Base-by-base conservation (phyloP, 2,113 vertebrate genomes). In the Chaetops frenatus region DNA sequence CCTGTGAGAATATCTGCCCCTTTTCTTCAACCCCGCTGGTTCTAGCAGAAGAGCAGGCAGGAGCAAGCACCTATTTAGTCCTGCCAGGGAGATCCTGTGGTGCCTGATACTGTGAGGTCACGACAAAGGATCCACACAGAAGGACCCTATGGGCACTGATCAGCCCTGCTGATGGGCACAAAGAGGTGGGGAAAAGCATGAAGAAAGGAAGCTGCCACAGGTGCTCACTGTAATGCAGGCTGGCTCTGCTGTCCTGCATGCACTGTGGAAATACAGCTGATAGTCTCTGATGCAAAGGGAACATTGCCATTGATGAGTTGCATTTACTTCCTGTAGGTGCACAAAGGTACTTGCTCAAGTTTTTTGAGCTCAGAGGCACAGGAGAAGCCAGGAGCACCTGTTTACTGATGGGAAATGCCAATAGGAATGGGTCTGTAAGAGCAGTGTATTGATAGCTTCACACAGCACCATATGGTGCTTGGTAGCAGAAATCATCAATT, bases 391-490 rank as follows among this genome's bases (percentile, higher is more conserved):
- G 67, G 24, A 94, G 88, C 88, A 95, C 93, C 82, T 94, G 90
- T 83, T 90, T 93, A 81, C 87, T 95, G 91, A 66, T 93, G 87
- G 93, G 78, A 95, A 96, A 86, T 93, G 74, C 81, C 91, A 90
- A 73, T 86, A 83, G 92, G 94, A 96, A 93, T n/a, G 22, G 90
- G 84, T 90, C 71, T 89, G 58, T 85, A 76, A 93, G 28, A 88
- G 35, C 47, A 90, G 78, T 4, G 2, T 92, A 73, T 95, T 95
- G 95, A 95, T 86, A 92, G 71, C 44, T 90, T 94, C 67, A 48
- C 66, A 77, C 71, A 62, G 80, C 82, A 90, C 79, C 93, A 93
- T 94, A 96, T 94, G 88, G 92, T 78, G 51, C 82, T 74, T 56
- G 53, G 90, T 71, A 95, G 80, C 76, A 92, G 69, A 88, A 93